Evolutionary conservation across 1,140 invertebrate species (phyloP).

Genomic region (Solen grandis): DNA sequence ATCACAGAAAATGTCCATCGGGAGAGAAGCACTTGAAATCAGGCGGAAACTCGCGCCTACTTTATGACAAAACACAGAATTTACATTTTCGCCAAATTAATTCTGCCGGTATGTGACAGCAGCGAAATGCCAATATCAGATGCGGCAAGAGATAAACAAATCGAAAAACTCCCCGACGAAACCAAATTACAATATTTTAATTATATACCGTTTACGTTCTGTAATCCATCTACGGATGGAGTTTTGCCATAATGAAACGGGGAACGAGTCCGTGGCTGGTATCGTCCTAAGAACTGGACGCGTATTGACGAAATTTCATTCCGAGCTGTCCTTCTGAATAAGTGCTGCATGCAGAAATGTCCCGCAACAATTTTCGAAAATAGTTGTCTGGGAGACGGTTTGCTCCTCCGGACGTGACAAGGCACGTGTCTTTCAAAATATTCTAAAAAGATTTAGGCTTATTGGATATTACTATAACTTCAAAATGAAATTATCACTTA

Average conservation of each 20-base stretch:
- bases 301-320: too few relatives aligned
- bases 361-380: too few relatives aligned
- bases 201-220: background rate
- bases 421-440: background rate
- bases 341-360: too few relatives aligned
- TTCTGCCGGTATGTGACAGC: conserved; percentile 10
- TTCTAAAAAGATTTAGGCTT: background rate
- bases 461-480: background rate
- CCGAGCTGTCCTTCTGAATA: too few relatives aligned
- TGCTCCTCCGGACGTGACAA: too few relatives aligned
- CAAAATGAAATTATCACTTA: background rate
- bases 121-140: conserved; percentile 18
- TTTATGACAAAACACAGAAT: too few relatives aligned
- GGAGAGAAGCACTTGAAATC: too few relatives aligned
- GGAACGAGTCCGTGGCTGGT: background rate
- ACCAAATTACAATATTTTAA: background rate
- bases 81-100: conserved; percentile 22
- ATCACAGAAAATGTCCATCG: too few relatives aligned
- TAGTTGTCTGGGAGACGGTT: too few relatives aligned
- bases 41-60: too few relatives aligned
- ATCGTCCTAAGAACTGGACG: background rate
- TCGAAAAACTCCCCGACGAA: background rate
- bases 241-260: background rate
- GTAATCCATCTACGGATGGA: background rate
- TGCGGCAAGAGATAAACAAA: conserved; percentile 27